A percentile compares a stretch with the other conserved stretches of the same genome.
phyloP scores from a whole-genome alignment of 1,140 invertebrate genomes.

The Drosophila suzukii region DNA sequence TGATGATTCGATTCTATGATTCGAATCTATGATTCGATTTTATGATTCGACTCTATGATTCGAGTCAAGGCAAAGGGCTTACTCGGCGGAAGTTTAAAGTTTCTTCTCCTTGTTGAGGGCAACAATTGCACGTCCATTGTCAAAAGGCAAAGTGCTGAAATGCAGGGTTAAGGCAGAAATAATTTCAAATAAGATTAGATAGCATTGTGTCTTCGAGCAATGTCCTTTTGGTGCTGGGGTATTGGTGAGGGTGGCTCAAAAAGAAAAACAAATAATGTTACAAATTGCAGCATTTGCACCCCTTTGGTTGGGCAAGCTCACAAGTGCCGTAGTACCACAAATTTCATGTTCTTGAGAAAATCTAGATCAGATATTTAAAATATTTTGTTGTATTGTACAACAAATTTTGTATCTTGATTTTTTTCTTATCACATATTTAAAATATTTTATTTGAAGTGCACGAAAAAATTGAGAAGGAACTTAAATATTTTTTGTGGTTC shows the following conservation, averaged over 20 bases:
- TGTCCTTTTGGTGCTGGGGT: slow-evolving; percentile 13
- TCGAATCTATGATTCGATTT: too few relatives aligned
- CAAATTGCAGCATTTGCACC: slow-evolving; percentile 81
- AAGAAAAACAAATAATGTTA: slow-evolving; percentile 70
- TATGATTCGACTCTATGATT: too few relatives aligned
- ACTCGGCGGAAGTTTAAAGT: slow-evolving; percentile 48
- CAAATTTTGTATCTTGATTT: too few relatives aligned
- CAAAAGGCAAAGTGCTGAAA: slow-evolving; percentile 61
- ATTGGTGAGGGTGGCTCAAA: slow-evolving; percentile 11
- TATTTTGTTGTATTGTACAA: too few relatives aligned
- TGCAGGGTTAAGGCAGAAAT: slow-evolving; percentile 79
- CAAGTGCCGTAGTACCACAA: slow-evolving; percentile 27
- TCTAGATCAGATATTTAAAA: too few relatives aligned
- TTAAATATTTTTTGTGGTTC: too few relatives aligned
- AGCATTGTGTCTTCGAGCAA: slow-evolving; percentile 71
- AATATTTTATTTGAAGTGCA: too few relatives aligned
- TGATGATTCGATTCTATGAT: too few relatives aligned
- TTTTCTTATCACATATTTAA: too few relatives aligned
- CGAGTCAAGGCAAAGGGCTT: slow-evolving; percentile 11
- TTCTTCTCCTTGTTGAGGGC: slow-evolving; percentile 43
- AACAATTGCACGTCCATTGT: slow-evolving; percentile 31
- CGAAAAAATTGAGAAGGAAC: too few relatives aligned
- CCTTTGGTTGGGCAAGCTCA: slow-evolving; percentile 49
- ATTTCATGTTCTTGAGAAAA: neutral
- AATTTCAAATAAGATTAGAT: slow-evolving; percentile 83